These are phyloP conservation scores for Petrocephalus schoutedeni DNA, from an alignment of 2,797 vertebrate species.

Conservation along the genomic window DNA sequence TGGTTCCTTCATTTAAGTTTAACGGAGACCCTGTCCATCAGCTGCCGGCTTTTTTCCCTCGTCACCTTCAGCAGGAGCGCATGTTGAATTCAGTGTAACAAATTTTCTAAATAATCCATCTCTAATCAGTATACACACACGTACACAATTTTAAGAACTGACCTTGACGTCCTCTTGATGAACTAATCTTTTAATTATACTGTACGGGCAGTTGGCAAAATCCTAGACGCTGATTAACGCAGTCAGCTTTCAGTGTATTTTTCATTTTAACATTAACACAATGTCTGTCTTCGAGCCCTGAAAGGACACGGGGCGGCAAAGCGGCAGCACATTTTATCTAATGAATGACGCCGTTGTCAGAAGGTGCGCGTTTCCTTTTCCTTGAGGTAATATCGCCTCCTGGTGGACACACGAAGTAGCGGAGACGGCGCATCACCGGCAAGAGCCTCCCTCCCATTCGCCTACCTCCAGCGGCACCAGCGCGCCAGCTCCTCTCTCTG, in stretches of 20 bases:
- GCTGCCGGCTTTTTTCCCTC: neutral
- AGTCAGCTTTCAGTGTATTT: neutral
- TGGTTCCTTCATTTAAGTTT: neutral
- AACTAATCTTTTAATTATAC: neutral
- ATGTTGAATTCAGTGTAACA: constrained; percentile 81
- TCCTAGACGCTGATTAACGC: neutral
- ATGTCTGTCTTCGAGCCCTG: neutral
- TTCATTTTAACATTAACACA: neutral
- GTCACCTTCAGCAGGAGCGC: neutral
- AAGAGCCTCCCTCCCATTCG: too few species aligned
- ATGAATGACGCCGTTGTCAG: neutral
- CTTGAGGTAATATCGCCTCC: neutral
- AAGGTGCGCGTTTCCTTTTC: neutral
- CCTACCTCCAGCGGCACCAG: too few species aligned
- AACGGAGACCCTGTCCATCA: neutral
- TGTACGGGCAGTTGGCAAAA: neutral
- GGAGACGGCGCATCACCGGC: too few species aligned
- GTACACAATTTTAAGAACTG: neutral
- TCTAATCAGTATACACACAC: constrained; percentile 55
- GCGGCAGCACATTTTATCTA: neutral
- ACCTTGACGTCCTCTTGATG: neutral
- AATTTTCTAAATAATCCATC: constrained; percentile 80
- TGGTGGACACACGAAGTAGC: neutral
- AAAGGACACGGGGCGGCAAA: neutral
- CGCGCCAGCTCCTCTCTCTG: too few species aligned